A percentile compares a stretch with the other conserved stretches of the same genome.
phyloP scores from a whole-genome alignment of 1,140 invertebrate species.

The Drosophila ogumai region DNA sequence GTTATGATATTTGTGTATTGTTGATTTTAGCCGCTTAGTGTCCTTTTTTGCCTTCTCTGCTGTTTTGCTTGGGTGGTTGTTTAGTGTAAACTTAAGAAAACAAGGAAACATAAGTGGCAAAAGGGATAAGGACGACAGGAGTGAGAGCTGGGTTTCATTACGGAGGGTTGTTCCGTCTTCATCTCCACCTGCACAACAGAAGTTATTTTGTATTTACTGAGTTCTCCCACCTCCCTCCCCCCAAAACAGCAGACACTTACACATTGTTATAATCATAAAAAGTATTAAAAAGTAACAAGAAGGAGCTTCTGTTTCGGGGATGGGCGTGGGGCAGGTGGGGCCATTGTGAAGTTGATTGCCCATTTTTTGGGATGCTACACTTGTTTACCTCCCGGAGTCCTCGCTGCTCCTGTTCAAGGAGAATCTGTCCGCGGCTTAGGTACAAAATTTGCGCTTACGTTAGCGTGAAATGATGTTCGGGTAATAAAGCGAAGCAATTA shows the following conservation, averaged over 20 bases:
- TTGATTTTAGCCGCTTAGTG: slow-evolving; percentile 36
- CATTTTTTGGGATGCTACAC: slow-evolving; percentile 76
- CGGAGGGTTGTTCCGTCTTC: slow-evolving; percentile 31
- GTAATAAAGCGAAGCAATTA: slow-evolving; percentile 64
- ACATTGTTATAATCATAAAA: slow-evolving; percentile 81
- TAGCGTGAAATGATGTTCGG: slow-evolving; percentile 78
- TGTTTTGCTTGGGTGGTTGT: slow-evolving; percentile 43
- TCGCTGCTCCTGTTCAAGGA: background rate
- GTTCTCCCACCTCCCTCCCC: background rate
- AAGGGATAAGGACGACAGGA: slow-evolving; percentile 51
- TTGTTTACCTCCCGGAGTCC: slow-evolving; percentile 67
- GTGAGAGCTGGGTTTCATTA: slow-evolving; percentile 55
- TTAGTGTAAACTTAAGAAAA: slow-evolving; percentile 74
- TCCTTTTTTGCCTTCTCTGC: slow-evolving; percentile 6
- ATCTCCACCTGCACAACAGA: slow-evolving; percentile 34
- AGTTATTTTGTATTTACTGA: slow-evolving; percentile 75
- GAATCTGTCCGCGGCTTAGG: slow-evolving; percentile 72
- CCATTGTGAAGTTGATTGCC: slow-evolving; percentile 78
- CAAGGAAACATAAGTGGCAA: slow-evolving; percentile 62
- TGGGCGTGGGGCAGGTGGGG: slow-evolving; percentile 59
- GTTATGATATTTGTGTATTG: slow-evolving; percentile 49
- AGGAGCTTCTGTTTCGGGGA: slow-evolving; percentile 13
- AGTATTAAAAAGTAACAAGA: slow-evolving; percentile 78
- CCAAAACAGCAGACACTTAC: slow-evolving; percentile 58
- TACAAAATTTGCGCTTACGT: slow-evolving; percentile 78